Conservation (phyloP, 2,888 invertebrate genomes). For the Furcula furcula region DNA sequence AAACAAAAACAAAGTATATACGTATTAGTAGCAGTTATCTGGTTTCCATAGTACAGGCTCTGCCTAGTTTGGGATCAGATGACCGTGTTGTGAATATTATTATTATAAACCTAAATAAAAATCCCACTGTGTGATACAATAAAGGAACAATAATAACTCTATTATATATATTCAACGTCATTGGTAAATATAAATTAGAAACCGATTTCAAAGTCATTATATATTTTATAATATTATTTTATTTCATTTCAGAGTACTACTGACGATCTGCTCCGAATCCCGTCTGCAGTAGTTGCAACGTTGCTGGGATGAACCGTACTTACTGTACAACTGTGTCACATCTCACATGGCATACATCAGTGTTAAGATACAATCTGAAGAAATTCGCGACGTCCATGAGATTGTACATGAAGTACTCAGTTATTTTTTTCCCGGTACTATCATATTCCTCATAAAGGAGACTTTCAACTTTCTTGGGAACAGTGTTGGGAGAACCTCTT, state of each 20-base stretch:
- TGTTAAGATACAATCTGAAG: conserved; percentile 42
- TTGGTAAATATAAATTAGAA: not conserved
- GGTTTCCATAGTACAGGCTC: too few relatives aligned
- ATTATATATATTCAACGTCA: too few relatives aligned
- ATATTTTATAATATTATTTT: conserved; percentile 35
- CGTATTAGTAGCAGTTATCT: too few relatives aligned
- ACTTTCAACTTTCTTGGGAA: conserved; percentile 12
- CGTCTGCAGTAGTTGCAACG: conserved; percentile 37
- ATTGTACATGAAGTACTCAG: conserved; percentile 40
- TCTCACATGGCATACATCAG: conserved; percentile 38
- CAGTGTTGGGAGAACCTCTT: not conserved
- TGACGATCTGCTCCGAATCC: conserved; percentile 16
- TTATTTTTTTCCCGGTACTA: conserved; percentile 28
- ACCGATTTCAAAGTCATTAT: not conserved
- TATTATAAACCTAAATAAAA: too few relatives aligned
- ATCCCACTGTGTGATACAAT: too few relatives aligned
- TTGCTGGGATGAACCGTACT: conserved; percentile 40
- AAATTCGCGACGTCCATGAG: conserved; percentile 49
- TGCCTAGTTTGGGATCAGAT: too few relatives aligned
- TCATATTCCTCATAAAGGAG: conserved; percentile 50
- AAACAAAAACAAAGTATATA: too few relatives aligned
- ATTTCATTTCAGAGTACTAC: conserved; percentile 36
- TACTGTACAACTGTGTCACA: conserved; percentile 22
- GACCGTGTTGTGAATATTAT: too few relatives aligned
- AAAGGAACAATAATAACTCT: too few relatives aligned